phyloP scores from a whole-genome alignment of 2,113 vertebrate genomes.

The Paramormyrops kingsleyae region DNA sequence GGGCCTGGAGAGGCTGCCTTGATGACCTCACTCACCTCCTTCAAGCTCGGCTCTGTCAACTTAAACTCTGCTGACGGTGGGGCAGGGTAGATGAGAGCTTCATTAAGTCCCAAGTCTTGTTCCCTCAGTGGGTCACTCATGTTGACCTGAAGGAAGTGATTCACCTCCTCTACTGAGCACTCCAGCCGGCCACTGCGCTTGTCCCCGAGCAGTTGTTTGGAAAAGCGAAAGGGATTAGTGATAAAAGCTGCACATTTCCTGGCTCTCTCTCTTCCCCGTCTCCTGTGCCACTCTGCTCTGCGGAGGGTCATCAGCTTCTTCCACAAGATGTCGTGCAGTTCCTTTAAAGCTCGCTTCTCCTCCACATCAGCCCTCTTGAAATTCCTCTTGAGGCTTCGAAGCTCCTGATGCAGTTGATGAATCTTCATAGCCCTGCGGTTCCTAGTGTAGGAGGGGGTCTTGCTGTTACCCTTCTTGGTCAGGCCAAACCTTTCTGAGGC shows the following conservation, averaged over 20 bases:
- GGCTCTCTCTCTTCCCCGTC: neutral
- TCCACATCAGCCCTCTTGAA: too few relatives aligned
- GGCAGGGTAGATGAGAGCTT: neutral
- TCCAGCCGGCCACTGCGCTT: neutral
- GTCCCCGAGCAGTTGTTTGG: constrained; percentile 16
- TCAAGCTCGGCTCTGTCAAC: constrained; percentile 4
- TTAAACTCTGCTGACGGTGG: neutral
- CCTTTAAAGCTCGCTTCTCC: too few relatives aligned
- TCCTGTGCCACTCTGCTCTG: constrained; percentile 18
- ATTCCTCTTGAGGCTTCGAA: too few relatives aligned
- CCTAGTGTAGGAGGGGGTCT: too few relatives aligned
- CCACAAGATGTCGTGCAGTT: neutral
- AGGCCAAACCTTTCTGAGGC: too few relatives aligned
- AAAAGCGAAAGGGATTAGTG: constrained; percentile 18
- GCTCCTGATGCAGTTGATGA: too few relatives aligned
- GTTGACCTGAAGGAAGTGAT: neutral
- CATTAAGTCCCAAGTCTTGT: neutral
- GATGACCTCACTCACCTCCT: too few relatives aligned
- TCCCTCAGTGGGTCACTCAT: constrained; percentile 6
- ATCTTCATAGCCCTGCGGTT: too few relatives aligned
- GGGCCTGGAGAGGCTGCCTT: too few relatives aligned
- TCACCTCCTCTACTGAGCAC: constrained; percentile 6
- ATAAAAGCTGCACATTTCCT: constrained; percentile 14
- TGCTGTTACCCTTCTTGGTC: too few relatives aligned
- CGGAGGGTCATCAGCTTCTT: constrained; percentile 13